Conservation (phyloP, 2,888 invertebrate species). For the Megamerina dolium region DNA sequence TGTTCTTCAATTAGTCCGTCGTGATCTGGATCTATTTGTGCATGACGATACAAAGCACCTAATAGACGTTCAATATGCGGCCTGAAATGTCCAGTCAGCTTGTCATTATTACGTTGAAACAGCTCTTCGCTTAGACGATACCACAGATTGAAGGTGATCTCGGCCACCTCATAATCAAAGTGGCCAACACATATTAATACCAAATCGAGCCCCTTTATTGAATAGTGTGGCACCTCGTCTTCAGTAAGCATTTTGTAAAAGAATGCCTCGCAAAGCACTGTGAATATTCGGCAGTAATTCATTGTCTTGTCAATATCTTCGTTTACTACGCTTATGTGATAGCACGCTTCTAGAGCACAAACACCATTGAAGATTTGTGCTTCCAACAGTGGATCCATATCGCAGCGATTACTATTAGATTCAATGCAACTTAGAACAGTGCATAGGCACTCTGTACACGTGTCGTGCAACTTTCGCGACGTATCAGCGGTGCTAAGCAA, state of each 20-base stretch:
- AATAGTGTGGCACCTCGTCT: conserved; percentile 62
- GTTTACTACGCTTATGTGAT: conserved; percentile 84
- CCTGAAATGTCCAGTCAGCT: conserved; percentile 74
- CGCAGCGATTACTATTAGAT: conserved; percentile 55
- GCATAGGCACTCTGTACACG: conserved; percentile 86
- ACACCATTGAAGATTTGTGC: conserved; percentile 76
- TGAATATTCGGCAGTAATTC: conserved; percentile 92
- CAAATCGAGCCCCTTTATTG: conserved; percentile 78
- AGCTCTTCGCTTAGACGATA: conserved; percentile 90
- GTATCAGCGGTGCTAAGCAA: conserved; percentile 59
- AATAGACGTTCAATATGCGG: conserved; percentile 90
- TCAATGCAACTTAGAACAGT: conserved; percentile 77
- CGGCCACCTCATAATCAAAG: conserved; percentile 93
- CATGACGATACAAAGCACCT: conserved; percentile 82
- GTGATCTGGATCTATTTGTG: conserved; percentile 93
- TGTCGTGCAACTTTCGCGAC: conserved; percentile 69
- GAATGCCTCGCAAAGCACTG: conserved; percentile 79
- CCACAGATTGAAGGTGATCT: conserved; percentile 96
- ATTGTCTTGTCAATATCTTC: conserved; percentile 92
- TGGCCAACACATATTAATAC: conserved; percentile 90
- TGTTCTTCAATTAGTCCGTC: conserved; percentile 78
- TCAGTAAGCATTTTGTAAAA: conserved; percentile 73
- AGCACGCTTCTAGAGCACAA: conserved; percentile 72
- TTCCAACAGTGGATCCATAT: conserved; percentile 64
- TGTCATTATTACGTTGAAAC: conserved; percentile 78